A percentile compares a stretch with the other conserved stretches of the same genome.
Conservation (phyloP, 2,888 invertebrate genomes). For the Habroteleia sp. region DNA sequence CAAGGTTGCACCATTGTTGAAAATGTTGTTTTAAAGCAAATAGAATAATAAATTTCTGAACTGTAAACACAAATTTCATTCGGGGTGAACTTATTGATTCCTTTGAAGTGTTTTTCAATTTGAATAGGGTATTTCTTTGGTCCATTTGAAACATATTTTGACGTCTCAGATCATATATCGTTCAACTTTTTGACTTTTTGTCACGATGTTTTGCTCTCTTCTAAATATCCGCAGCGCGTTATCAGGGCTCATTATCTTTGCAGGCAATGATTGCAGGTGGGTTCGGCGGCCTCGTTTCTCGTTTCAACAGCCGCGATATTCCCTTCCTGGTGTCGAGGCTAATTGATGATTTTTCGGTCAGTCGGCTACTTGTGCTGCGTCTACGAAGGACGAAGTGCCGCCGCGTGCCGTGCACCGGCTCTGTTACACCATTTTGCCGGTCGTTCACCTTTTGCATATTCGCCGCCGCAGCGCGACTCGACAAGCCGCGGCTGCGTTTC, state of each 20-base stretch:
- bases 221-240: constrained; percentile 30
- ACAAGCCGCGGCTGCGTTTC: constrained; percentile 37
- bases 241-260: constrained; percentile 48
- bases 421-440: constrained; percentile 76
- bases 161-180: too few relatives aligned
- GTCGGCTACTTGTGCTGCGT: constrained; percentile 71
- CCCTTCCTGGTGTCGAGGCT: constrained; percentile 68
- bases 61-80: too few relatives aligned
- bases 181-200: neutral
- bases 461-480: constrained; percentile 48
- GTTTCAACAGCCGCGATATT: constrained; percentile 64
- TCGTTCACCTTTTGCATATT: constrained; percentile 76
- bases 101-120: too few relatives aligned
- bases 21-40: too few relatives aligned
- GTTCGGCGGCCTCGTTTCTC: constrained; percentile 68
- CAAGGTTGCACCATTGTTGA: too few relatives aligned
- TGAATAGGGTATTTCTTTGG: too few relatives aligned
- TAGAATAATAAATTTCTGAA: too few relatives aligned
- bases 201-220: constrained; percentile 3
- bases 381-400: constrained; percentile 67
- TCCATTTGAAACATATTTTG: too few relatives aligned
- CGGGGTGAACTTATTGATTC: too few relatives aligned
- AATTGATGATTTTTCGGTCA: constrained; percentile 73
- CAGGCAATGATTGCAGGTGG: constrained; percentile 46
- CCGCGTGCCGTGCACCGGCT: constrained; percentile 54